Evolutionary conservation across 2,113 vertebrate species (phyloP).

Genomic region (Vidua macroura): DNA sequence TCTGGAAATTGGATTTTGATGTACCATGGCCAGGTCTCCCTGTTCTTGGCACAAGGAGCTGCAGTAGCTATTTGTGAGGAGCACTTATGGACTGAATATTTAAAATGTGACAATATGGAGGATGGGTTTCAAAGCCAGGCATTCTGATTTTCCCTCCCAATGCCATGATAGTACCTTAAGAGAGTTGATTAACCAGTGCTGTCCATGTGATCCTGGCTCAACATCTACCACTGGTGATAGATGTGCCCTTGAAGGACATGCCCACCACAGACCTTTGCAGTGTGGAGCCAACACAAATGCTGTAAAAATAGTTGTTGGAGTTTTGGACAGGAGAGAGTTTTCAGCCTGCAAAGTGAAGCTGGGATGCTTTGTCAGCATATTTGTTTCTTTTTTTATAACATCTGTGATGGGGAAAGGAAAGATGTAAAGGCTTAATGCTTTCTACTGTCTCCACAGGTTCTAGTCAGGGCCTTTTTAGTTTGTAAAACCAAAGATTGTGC

Average conservation of each 20-base stretch:
- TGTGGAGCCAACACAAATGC: neutral
- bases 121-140: neutral
- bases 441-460: neutral
- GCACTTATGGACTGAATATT: neutral
- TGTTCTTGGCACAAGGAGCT: neutral
- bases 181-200: neutral
- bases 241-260: neutral
- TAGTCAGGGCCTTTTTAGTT: neutral
- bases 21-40: neutral
- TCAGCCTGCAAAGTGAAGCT: neutral
- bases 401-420: neutral
- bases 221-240: neutral
- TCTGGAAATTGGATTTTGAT: neutral
- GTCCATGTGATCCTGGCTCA: rapidly evolving
- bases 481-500: neutral
- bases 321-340: neutral
- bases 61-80: neutral
- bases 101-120: neutral
- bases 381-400: neutral
- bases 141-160: neutral
- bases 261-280: neutral
- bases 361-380: neutral
- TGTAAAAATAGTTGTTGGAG: neutral
- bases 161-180: neutral
- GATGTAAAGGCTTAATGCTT: neutral